phyloP scores from a whole-genome alignment of 2,113 vertebrate species.

The Pholis gunnellus region DNA sequence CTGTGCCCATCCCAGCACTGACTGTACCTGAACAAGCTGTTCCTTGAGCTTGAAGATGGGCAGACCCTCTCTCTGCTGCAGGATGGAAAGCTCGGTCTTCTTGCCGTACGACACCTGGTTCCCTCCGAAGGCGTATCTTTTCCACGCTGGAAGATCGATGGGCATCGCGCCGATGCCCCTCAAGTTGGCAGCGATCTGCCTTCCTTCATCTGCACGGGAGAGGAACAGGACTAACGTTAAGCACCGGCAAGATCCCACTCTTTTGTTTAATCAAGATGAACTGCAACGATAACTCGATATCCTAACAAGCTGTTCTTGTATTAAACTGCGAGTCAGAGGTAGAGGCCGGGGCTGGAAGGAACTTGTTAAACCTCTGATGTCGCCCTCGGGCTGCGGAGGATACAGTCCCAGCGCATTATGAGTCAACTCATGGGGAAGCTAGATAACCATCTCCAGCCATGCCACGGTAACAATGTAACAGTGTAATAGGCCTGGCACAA shows the following conservation, averaged over 20 bases:
- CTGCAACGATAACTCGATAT: slow-evolving; percentile 27
- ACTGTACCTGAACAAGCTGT: slow-evolving; percentile 89
- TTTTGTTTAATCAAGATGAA: slow-evolving; percentile 47
- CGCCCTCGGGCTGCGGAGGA: slow-evolving; percentile 38
- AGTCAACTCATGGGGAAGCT: slow-evolving; percentile 51
- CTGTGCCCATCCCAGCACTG: neutral
- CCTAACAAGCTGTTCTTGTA: slow-evolving; percentile 28
- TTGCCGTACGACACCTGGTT: slow-evolving; percentile 95
- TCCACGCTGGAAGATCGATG: slow-evolving; percentile 93
- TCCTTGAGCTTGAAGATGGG: slow-evolving; percentile 95
- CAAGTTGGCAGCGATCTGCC: slow-evolving; percentile 98
- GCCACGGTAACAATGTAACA: slow-evolving; percentile 27
- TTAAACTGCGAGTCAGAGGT: slow-evolving; percentile 63
- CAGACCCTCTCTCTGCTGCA: slow-evolving; percentile 93
- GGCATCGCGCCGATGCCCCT: slow-evolving; percentile 95
- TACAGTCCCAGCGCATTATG: slow-evolving; percentile 57
- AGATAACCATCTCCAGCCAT: slow-evolving; percentile 73
- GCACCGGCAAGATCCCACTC: neutral
- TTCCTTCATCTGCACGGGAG: slow-evolving; percentile 86
- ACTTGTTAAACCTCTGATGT: slow-evolving; percentile 31
- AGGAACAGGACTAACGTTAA: neutral
- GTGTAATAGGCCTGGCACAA: slow-evolving; percentile 39
- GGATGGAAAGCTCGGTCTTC: slow-evolving; percentile 93
- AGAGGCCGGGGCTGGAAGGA: slow-evolving; percentile 48
- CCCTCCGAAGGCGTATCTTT: slow-evolving; percentile 93